Evolutionary conservation across 2,797 vertebrate genomes (phyloP), one percentile per base, ranked within the genome.

Genomic region (Pangasius krempfi): DNA sequence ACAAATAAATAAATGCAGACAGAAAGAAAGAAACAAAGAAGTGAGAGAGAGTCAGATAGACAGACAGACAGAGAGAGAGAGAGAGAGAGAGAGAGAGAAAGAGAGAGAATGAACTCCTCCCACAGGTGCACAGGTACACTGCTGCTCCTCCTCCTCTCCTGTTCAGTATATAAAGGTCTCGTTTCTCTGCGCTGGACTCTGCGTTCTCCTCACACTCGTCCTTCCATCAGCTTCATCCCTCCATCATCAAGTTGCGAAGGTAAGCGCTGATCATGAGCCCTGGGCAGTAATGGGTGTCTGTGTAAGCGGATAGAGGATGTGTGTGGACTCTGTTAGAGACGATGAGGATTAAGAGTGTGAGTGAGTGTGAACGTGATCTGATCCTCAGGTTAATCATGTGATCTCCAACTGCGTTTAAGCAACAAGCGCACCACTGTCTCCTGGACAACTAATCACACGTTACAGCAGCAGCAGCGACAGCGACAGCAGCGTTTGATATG

Each of bases 81-180:
- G 37, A 30, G 4, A 30, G 40, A 40, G 40, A 40, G 40, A 75
- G 14, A 33, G 25, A 50, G 56, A 80, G 37, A 22, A 25, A 64
- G 40, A 50, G 44, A n/a, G 47, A 52, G 52, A 2, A 0, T 60
- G 30, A 22, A 58, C 89, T 91, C 90, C 91, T 76, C 90, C 91
- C 91, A 68, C 86, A 89, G 89, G 85, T 92, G 40, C 14, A 52
- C 89, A 91, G 90, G 89, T 91, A 40, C 6, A 12, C 85, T 64
- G n/a, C 76, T 68, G 33, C 86, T 47, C 89, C 89, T 47, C 89
- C 89, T 44, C 60, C 66, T 73, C 1, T 25, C 68, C 79, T 68
- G 82, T 60, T 70, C 33, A 52, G 56, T 91, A 91, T 90, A 92
- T 91, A 86, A 88, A 84, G 33, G 30, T 81, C 58, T 80, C 16